A percentile compares a stretch with the other conserved stretches of the same genome.
These are phyloP conservation scores for Drosophila infuscata DNA, from an alignment of 2,888 invertebrate species.

Conservation along the genomic window DNA sequence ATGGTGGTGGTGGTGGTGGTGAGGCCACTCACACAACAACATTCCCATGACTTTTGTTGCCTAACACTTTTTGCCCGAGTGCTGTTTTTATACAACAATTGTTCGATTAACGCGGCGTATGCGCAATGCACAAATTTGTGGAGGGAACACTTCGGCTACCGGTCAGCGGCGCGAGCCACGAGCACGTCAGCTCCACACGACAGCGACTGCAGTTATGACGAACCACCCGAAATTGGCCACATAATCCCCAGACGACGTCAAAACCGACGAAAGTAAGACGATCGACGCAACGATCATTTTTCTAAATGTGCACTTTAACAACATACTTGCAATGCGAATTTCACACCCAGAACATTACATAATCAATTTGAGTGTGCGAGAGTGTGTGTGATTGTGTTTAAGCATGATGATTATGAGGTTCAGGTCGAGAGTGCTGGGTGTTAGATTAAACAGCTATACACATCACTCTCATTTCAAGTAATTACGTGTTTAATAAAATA, in stretches of 20 bases:
- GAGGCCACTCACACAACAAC: constrained; percentile 13
- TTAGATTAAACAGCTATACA: neutral
- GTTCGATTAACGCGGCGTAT: constrained; percentile 52
- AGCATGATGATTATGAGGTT: constrained; percentile 29
- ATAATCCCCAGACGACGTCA: constrained; percentile 13
- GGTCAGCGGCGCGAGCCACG: constrained; percentile 19
- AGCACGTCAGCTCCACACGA: constrained; percentile 63
- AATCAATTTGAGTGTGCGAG: constrained; percentile 23
- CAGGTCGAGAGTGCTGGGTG: constrained; percentile 1
- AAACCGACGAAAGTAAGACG: neutral
- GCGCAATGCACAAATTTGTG: constrained; percentile 42
- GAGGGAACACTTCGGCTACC: constrained; percentile 4
- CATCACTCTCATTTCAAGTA: constrained; percentile 13
- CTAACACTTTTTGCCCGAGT: constrained; percentile 43
- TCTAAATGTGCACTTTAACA: constrained; percentile 3
- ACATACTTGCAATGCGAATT: constrained; percentile 22
- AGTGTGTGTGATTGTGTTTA: neutral
- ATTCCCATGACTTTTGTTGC: constrained; percentile 51
- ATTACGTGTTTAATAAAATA: neutral
- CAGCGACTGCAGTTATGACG: constrained; percentile 40
- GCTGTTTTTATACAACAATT: constrained; percentile 61
- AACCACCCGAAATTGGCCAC: neutral
- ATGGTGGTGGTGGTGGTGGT: neutral
- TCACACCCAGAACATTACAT: constrained; percentile 19
- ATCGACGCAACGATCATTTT: constrained; percentile 1